Evolutionary conservation across 2,797 vertebrate genomes (phyloP), one percentile per base, ranked within the genome.

Genomic region (Cryptoblepharus egeriae): DNA sequence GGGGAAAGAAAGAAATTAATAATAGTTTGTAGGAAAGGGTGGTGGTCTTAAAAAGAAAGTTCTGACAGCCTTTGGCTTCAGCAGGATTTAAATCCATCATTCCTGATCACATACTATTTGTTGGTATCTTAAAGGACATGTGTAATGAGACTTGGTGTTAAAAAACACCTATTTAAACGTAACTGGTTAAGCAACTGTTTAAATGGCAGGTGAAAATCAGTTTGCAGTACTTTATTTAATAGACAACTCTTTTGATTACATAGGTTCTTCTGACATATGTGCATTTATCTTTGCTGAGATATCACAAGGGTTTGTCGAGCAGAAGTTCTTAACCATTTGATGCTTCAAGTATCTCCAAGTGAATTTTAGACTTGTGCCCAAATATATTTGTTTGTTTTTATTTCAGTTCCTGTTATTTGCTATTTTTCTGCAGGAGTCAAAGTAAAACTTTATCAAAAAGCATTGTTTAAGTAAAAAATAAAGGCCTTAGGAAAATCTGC

Each of bases 171-270:
- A 42, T 72, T 77, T 77, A n/a, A n/a, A 55, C 61, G 30, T 77
- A 76, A 82, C 71, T 55, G 63, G 63, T 63, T 37, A 18, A 55
- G 18, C 63, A 52, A 77, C 39, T 83, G 52, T 26, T 72, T 77
- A 77, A 37, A 37, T 39, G 30, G 7, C 39, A 71, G 28, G 15
- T 18, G 39, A 61, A 52, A 30, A 57, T 52, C 24, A 61, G 2
- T 35, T 35, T 76, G 26, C 35, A 72, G 16, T 70, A 9, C 35
- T 72, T 52, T 49, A 35, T 28, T 58, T 65, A 30, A 16, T 65
- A n/a, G 16, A 18, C 16, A 35, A 6, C 32, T 35, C 2, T 65
- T 13, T 32, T 65, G 1, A 1, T 65, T 35, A 4, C 16, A 65
- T 18, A n/a, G n/a, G 39, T 42, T 42, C 4, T 42, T 20, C 10